These are phyloP conservation scores for Formica aserva DNA, from an alignment of 2,888 invertebrate species.

Conservation along the genomic window DNA sequence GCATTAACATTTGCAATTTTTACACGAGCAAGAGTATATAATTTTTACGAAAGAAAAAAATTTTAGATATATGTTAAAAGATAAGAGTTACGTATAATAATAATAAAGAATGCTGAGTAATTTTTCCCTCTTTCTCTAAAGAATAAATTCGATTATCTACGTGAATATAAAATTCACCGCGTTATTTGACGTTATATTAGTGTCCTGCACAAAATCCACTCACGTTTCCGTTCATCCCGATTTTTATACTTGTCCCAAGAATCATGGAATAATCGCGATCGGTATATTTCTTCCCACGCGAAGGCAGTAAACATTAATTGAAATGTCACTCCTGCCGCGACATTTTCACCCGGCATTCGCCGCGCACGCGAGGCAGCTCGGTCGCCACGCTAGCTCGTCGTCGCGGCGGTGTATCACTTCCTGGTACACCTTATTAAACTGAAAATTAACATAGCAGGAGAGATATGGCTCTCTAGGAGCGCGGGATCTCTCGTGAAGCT, in stretches of 20 bases:
- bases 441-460: conserved; percentile 83
- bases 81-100: not conserved
- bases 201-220: not conserved
- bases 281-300: conserved; percentile 79
- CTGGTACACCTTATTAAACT: conserved; percentile 84
- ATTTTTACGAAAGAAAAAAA: not conserved
- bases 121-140: not conserved
- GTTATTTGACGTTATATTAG: not conserved
- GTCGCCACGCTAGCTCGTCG: conserved; percentile 33
- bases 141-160: not conserved
- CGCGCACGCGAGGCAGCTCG: conserved; percentile 23
- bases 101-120: not conserved
- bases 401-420: conserved; percentile 76
- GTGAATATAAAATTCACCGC: not conserved
- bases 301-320: conserved; percentile 82
- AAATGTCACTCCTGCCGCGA: conserved; percentile 82
- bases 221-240: conserved; percentile 32
- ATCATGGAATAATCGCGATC: conserved; percentile 30
- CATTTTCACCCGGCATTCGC: conserved; percentile 79
- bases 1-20: not conserved
- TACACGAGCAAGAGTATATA: not conserved
- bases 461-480: conserved; percentile 75
- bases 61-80: not conserved
- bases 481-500: conserved; percentile 19
- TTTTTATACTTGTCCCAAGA: conserved; percentile 63